Conservation (phyloP, 2,113 vertebrate species). For the Ranitomeya variabilis region DNA sequence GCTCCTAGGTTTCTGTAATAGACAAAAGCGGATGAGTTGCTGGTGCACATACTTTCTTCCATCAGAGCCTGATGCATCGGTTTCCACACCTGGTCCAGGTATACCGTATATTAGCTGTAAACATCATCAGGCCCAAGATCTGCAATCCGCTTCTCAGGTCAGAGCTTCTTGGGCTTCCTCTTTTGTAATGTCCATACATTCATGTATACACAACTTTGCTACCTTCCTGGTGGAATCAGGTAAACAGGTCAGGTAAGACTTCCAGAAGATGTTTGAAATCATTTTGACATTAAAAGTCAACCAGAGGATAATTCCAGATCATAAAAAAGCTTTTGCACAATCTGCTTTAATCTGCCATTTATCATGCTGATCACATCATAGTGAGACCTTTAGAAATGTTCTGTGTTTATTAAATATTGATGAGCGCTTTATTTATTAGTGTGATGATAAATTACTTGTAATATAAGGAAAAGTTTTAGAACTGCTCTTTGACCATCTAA, state of each 20-base stretch:
- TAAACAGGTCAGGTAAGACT: background rate
- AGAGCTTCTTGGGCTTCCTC: background rate
- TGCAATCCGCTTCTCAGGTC: too few species aligned
- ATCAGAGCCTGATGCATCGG: too few species aligned
- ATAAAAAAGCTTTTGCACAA: slow-evolving; percentile 10
- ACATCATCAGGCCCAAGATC: too few species aligned
- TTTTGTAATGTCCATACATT: background rate
- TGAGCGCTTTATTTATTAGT: slow-evolving; percentile 44
- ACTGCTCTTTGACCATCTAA: background rate
- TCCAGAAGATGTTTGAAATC: background rate
- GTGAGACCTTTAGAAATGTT: slow-evolving; percentile 52
- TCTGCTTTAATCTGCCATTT: background rate
- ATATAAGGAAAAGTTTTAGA: slow-evolving; percentile 11
- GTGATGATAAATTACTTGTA: slow-evolving; percentile 21
- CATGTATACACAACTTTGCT: background rate
- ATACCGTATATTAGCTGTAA: too few species aligned
- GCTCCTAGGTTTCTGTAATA: too few species aligned
- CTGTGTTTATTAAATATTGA: slow-evolving; percentile 53
- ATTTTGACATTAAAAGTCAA: background rate
- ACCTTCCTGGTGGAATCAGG: background rate
- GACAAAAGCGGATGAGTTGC: too few species aligned
- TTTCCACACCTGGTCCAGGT: too few species aligned
- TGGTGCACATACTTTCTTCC: too few species aligned
- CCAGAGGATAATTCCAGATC: slow-evolving; percentile 14
- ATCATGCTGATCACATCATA: slow-evolving; percentile 50